A percentile compares a stretch with the other conserved stretches of the same genome.
These are phyloP conservation scores for Aplocera efformata DNA, from an alignment of 2,888 invertebrate species.

Conservation along the genomic window DNA sequence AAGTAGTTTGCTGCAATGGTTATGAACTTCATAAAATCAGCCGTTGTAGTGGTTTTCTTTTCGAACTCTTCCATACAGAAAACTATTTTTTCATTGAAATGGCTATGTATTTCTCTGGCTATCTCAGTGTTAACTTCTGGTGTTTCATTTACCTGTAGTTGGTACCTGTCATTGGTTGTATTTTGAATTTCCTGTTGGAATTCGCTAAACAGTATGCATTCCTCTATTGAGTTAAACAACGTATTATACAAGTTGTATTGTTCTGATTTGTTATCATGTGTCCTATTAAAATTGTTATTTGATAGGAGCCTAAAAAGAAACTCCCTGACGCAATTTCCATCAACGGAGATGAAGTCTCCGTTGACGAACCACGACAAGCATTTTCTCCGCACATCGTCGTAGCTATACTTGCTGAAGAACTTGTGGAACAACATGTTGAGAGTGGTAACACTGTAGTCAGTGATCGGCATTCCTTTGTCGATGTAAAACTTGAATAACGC, in stretches of 20 bases:
- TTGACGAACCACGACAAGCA: conserved; percentile 56
- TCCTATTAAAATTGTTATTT: conserved; percentile 50
- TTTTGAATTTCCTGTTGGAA: conserved; percentile 48
- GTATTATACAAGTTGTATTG: conserved; percentile 39
- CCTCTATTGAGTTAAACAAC: conserved; percentile 53
- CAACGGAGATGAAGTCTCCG: conserved; percentile 37
- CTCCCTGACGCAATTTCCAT: conserved; percentile 34
- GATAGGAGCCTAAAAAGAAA: conserved; percentile 52
- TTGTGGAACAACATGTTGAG: conserved; percentile 48
- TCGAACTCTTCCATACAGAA: conserved; percentile 27
- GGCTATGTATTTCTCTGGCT: conserved; percentile 34
- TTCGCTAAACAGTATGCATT: conserved; percentile 57
- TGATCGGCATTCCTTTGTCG: conserved; percentile 66
- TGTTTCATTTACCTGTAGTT: conserved; percentile 23
- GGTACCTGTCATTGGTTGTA: conserved; percentile 4
- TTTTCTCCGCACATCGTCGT: conserved; percentile 43
- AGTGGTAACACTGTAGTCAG: conserved; percentile 50
- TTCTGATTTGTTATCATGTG: conserved; percentile 8
- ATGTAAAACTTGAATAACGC: conserved; percentile 60
- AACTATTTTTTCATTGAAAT: conserved; percentile 36
- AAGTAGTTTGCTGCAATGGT: conserved; percentile 43
- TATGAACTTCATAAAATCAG: conserved; percentile 42
- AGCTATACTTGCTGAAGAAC: conserved; percentile 59
- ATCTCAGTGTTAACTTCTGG: conserved; percentile 41
- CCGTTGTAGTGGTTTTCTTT: conserved; percentile 30